Evolutionary conservation across 1,140 invertebrate species (phyloP), one percentile per base, ranked within the genome.

Genomic region (Nebria ingens): DNA sequence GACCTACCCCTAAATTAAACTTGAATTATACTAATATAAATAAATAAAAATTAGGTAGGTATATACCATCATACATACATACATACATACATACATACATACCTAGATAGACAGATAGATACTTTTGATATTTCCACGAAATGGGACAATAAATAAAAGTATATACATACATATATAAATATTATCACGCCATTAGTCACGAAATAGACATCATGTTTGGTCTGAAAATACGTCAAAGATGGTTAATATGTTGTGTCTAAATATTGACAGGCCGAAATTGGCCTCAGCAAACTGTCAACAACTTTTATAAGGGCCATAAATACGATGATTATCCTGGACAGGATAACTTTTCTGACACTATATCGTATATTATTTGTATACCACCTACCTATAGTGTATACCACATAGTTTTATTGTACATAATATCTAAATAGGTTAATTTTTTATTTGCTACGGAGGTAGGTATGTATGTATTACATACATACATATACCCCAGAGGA

Each of bases 71-170:
- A 49, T 49, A 49, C 19, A 49, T 49, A 49, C 19, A 49, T 49
- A 49, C 19, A 49, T 49, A 49, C 19, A 49, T 49, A 49, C 4
- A 17, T 49, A 49, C 17, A 49, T 17, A 49, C 42, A 49, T 49
- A 49, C 17, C 13, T 17, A 34, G 9, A 34, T 34, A 34, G 9
- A 49, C 42, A 49, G 13, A 11, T 19, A 49, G 6, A 19, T 49
- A 15, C 19, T 34, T 34, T 9, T 9, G n/a, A 34, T 34, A 34
- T n/a, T 34, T 34, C 29, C 9, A n/a, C 9, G 29, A 34, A 34
- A 34, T 34, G n/a, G n/a, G n/a, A n/a, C n/a, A n/a, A n/a, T n/a
- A 34, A n/a, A 34, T 6, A 34, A 34, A 34, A 34, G n/a, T 34
- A 34, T 6, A 34, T 6, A 34, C 6, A 34, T 34, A n/a, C 6